Evolutionary conservation across 2,888 invertebrate species (phyloP).

Genomic region (Icerya purchasi): DNA sequence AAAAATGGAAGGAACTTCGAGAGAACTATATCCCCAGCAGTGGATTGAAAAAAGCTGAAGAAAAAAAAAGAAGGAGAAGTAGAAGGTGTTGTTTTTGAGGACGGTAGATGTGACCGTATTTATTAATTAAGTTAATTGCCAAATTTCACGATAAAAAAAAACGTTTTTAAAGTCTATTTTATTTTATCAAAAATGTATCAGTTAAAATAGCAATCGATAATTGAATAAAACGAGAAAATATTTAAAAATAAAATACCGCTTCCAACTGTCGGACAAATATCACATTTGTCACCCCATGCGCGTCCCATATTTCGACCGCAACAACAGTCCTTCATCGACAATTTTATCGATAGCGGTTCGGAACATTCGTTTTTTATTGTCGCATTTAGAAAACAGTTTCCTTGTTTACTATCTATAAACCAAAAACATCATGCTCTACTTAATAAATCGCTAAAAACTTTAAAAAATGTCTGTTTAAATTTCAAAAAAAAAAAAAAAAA

Average conservation of each 20-base stretch:
- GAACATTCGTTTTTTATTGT: slow-evolving; percentile 45
- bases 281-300: slow-evolving; percentile 61
- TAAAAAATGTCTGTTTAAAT: no score
- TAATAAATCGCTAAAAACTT: no score
- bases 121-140: no score
- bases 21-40: neutral
- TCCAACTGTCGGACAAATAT: slow-evolving; percentile 38
- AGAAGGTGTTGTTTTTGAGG: no score
- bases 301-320: slow-evolving; percentile 69
- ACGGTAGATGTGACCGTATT: no score
- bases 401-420: slow-evolving; percentile 54
- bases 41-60: no score
- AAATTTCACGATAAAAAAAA: no score
- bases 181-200: neutral
- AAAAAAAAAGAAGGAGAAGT: no score
- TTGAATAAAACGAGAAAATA: neutral
- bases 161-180: slow-evolving; percentile 16
- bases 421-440: no score
- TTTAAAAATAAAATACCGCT: slow-evolving; percentile 16
- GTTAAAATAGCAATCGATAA: neutral
- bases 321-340: slow-evolving; percentile 66
- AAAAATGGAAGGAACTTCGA: no score
- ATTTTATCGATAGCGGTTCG: slow-evolving; percentile 40
- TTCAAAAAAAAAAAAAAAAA: no score
- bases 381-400: slow-evolving; percentile 48